Conservation (phyloP, 2,797 vertebrate genomes). For the Enteromius unitaeniatus region DNA sequence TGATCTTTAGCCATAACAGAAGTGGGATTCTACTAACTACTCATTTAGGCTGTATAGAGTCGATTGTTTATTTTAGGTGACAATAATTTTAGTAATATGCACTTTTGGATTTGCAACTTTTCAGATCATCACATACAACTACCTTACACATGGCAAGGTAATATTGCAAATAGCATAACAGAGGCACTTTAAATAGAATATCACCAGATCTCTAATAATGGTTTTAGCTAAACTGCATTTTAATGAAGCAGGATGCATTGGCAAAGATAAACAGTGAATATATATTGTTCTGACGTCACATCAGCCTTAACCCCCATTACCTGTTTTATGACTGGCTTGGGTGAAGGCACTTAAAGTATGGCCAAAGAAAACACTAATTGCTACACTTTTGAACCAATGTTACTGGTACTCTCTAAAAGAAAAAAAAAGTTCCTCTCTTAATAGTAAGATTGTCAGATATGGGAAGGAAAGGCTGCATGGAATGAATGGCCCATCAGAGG, state of each 20-base stretch:
- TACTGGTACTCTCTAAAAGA: slow-evolving; percentile 52
- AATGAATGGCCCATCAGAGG: slow-evolving; percentile 43
- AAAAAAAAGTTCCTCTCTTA: slow-evolving; percentile 54
- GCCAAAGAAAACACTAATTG: slow-evolving; percentile 33
- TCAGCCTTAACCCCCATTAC: slow-evolving; percentile 14
- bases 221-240: slow-evolving; percentile 30
- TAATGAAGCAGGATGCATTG: slow-evolving; percentile 44
- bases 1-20: too few species aligned
- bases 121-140: too few species aligned
- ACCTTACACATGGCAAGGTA: too few species aligned
- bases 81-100: too few species aligned
- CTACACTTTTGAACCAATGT: slow-evolving; percentile 32
- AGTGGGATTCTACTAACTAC: too few species aligned
- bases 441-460: slow-evolving; percentile 51
- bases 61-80: too few species aligned
- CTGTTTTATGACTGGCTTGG: slow-evolving; percentile 36
- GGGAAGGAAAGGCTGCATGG: slow-evolving; percentile 31
- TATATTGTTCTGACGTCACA: slow-evolving; percentile 36
- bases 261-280: slow-evolving; percentile 20
- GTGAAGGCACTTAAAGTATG: slow-evolving; percentile 37
- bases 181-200: not conserved
- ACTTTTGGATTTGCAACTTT: too few species aligned
- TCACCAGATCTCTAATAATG: slow-evolving; percentile 15
- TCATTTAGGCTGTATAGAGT: too few species aligned
- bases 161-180: too few species aligned